phyloP scores from a whole-genome alignment of 1,140 invertebrate genomes.

The Lepidurus arcticus region DNA sequence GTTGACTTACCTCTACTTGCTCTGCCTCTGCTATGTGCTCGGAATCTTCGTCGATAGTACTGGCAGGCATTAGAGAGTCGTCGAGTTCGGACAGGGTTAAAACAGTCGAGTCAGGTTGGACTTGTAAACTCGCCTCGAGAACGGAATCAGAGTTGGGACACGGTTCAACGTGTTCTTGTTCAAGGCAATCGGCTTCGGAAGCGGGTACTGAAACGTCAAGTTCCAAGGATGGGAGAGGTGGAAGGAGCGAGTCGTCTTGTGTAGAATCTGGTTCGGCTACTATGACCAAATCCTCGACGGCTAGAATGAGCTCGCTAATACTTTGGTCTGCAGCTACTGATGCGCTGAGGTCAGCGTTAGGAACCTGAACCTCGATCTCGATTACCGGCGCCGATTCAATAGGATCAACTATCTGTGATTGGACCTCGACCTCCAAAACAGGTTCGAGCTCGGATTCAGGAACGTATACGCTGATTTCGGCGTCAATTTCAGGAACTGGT shows the following conservation, averaged over 20 bases:
- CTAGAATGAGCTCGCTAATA: background rate
- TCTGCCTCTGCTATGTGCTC: background rate
- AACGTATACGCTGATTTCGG: no score
- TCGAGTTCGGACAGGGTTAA: background rate
- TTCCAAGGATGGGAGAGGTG: background rate
- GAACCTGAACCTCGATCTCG: background rate
- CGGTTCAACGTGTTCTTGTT: background rate
- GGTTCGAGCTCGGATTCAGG: background rate
- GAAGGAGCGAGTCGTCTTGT: background rate
- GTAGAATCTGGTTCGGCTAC: background rate
- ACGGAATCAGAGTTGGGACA: background rate
- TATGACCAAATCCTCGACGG: background rate
- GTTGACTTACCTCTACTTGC: constrained; percentile 16
- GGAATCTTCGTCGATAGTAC: background rate
- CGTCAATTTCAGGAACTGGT: background rate
- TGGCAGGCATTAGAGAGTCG: background rate
- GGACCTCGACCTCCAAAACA: background rate
- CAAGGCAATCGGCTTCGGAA: background rate
- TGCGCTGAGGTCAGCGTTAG: background rate
- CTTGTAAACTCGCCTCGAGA: background rate
- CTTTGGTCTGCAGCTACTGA: background rate
- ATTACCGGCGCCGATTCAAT: background rate
- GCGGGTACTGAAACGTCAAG: background rate
- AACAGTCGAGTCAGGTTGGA: background rate
- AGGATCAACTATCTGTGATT: background rate